phyloP scores from a whole-genome alignment of 2,797 vertebrate genomes.

The Necrosyrtes monachus region DNA sequence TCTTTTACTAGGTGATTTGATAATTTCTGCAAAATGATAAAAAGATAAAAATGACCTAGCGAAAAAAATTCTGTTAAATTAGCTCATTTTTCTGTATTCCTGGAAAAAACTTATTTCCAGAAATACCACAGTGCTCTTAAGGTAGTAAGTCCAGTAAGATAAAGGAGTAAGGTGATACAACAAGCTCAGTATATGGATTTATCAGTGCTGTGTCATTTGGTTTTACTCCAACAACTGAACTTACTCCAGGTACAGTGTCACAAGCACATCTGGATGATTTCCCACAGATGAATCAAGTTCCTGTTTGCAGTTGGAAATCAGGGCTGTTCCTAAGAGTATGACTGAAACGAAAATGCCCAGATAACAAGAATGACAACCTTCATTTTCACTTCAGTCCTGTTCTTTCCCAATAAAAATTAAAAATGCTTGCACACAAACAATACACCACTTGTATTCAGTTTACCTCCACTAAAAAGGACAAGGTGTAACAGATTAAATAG shows the following conservation, averaged over 20 bases:
- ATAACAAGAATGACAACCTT: not conserved
- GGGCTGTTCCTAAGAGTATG: not conserved
- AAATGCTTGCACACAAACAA: not conserved
- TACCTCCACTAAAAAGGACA: not conserved
- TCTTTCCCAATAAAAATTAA: not conserved
- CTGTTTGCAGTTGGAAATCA: slow-evolving; percentile 32
- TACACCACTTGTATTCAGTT: not conserved
- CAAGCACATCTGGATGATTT: slow-evolving; percentile 3
- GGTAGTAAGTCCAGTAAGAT: not conserved
- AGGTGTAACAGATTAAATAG: not conserved
- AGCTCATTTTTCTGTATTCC: not conserved
- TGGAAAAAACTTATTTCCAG: not conserved
- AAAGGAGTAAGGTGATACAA: not conserved
- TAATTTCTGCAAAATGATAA: not conserved
- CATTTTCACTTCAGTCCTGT: not conserved
- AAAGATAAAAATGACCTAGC: not conserved
- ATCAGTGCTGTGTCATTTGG: not conserved
- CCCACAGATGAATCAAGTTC: slow-evolving; percentile 25
- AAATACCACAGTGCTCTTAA: not conserved
- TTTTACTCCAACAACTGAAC: not conserved
- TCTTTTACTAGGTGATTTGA: not conserved
- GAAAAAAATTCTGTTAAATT: not conserved
- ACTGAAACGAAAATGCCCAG: not conserved
- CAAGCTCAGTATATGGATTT: not conserved
- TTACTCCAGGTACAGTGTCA: not conserved